Conservation (phyloP, 2,797 vertebrate species). For the Threskiornis aethiopicus region DNA sequence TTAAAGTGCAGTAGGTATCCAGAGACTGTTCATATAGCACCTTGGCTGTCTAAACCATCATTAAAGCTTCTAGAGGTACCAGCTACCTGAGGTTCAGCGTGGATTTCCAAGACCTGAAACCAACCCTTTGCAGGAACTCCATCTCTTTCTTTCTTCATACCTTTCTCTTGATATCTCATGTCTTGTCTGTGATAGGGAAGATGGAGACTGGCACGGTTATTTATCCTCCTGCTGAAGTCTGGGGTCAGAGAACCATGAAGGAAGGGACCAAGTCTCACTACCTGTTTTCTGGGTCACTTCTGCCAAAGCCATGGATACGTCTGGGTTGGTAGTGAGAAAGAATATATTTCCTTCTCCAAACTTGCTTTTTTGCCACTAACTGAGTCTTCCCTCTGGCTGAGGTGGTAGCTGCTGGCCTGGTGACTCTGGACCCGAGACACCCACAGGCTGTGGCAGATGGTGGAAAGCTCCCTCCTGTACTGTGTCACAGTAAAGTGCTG, state of each 20-base stretch:
- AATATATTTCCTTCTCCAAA: neutral
- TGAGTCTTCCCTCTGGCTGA: neutral
- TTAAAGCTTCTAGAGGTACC: neutral
- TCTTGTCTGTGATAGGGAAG: neutral
- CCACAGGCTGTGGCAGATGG: neutral
- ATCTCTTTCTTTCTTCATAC: neutral
- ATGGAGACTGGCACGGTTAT: neutral
- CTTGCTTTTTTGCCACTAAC: neutral
- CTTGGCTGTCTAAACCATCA: neutral
- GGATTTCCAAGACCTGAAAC: neutral
- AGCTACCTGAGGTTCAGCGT: neutral
- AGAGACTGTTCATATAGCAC: neutral
- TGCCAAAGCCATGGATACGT: neutral
- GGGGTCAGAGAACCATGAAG: neutral
- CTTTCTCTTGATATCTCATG: neutral
- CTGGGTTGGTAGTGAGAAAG: neutral
- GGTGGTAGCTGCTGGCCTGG: neutral
- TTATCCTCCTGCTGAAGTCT: neutral
- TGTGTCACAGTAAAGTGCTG: neutral
- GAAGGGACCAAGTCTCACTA: neutral
- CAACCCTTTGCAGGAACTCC: neutral
- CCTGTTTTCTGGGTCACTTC: neutral
- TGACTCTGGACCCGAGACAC: neutral
- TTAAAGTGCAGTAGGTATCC: neutral
- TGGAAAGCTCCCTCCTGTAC: neutral